These are phyloP conservation scores for Thyatira batis DNA, from an alignment of 2,888 invertebrate genomes.

Conservation along the genomic window DNA sequence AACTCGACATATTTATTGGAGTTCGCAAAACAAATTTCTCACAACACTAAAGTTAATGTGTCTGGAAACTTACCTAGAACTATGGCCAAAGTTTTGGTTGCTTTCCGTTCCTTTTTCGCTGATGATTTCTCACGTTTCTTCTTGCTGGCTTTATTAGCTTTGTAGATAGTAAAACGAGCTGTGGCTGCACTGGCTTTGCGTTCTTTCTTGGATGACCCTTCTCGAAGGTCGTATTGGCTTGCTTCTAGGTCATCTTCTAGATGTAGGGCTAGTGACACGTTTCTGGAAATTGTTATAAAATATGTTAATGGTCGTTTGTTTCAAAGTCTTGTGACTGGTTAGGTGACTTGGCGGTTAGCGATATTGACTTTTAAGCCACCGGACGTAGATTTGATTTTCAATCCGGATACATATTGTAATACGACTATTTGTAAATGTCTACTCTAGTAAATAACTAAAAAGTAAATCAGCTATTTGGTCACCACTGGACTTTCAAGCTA, in stretches of 20 bases:
- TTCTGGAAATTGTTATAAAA: constrained; percentile 76
- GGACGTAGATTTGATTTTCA: too few relatives aligned
- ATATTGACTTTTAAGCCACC: too few relatives aligned
- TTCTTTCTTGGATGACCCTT: constrained; percentile 86
- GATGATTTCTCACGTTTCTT: constrained; percentile 97
- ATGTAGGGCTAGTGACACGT: constrained; percentile 81
- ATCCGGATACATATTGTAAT: too few relatives aligned
- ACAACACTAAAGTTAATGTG: neutral
- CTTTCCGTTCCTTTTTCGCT: constrained; percentile 97
- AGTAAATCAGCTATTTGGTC: too few relatives aligned
- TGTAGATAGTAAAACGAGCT: constrained; percentile 94
- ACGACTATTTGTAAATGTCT: too few relatives aligned
- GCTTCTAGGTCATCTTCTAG: constrained; percentile 68
- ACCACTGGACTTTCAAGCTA: too few relatives aligned
- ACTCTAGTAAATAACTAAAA: too few relatives aligned
- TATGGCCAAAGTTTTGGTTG: constrained; percentile 98
- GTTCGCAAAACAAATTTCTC: neutral
- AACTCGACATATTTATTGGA: neutral
- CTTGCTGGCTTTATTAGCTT: constrained; percentile 96
- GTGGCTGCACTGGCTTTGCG: constrained; percentile 85
- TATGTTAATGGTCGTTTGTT: too few relatives aligned
- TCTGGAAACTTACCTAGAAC: constrained; percentile 91
- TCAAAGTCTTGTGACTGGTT: too few relatives aligned
- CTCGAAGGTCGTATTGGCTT: constrained; percentile 66
- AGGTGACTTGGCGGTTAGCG: too few relatives aligned